Evolutionary conservation across 2,797 vertebrate species (phyloP).

Genomic region (Nothura maculosa): DNA sequence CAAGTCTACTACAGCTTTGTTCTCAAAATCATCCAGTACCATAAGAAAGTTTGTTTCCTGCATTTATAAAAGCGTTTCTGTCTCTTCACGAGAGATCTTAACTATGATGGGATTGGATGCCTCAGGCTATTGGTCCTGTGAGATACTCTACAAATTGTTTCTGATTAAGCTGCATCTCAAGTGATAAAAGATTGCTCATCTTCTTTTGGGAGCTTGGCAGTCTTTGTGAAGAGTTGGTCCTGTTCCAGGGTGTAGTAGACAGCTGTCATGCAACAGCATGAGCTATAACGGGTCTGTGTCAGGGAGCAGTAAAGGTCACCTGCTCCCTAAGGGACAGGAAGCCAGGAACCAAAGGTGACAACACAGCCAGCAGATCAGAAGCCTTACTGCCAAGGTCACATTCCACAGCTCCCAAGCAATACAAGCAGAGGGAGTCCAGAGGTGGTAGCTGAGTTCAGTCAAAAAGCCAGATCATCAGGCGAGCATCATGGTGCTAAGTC

Average conservation of each 20-base stretch:
- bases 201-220: neutral
- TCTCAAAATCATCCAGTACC: neutral
- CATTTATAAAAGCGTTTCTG: neutral
- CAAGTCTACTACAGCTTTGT: neutral
- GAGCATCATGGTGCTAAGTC: neutral
- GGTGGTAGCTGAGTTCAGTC: neutral
- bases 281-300: neutral
- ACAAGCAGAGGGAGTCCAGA: neutral
- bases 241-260: neutral
- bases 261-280: neutral
- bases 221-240: neutral
- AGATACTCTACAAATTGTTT: neutral
- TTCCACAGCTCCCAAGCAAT: neutral
- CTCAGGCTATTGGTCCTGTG: neutral
- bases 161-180: neutral
- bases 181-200: neutral
- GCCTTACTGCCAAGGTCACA: neutral
- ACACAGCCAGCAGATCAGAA: neutral
- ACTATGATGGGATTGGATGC: accelerated
- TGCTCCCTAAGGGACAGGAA: neutral
- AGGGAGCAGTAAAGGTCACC: neutral
- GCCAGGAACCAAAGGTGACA: neutral
- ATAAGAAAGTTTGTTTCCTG: neutral
- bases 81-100: neutral
- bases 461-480: neutral